A percentile compares a stretch with the other conserved stretches of the same genome.
phyloP scores from a whole-genome alignment of 2,113 vertebrate species.

The Dasyurus viverrinus region DNA sequence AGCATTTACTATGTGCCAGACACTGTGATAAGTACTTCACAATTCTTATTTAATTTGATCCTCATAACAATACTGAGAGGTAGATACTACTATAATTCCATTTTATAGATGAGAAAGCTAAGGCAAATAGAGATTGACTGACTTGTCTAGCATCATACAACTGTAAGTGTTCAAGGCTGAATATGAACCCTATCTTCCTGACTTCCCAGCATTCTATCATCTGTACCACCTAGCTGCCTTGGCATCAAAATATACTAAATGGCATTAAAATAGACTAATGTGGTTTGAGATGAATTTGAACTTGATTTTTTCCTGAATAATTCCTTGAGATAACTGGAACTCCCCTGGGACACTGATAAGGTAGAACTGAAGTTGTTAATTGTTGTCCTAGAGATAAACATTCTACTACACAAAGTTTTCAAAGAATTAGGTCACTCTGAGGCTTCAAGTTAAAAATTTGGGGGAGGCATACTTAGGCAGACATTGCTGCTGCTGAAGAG shows the following conservation, averaged over 20 bases:
- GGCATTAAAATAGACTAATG: conserved; percentile 17
- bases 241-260: neutral
- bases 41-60: neutral
- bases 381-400: conserved; percentile 3
- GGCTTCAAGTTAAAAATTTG: conserved; percentile 6
- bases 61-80: neutral
- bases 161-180: neutral
- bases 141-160: neutral
- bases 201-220: neutral
- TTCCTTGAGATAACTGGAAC: neutral
- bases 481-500: conserved; percentile 12
- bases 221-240: neutral
- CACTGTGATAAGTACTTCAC: neutral
- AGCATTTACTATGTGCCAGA: neutral
- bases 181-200: neutral
- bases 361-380: neutral
- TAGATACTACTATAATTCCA: neutral
- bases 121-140: neutral
- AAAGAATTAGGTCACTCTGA: conserved; percentile 30
- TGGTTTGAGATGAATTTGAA: conserved; percentile 15
- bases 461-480: conserved; percentile 29
- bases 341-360: neutral
- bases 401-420: conserved; percentile 28
- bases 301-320: conserved; percentile 4
- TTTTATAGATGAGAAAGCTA: neutral